Evolutionary conservation across 2,797 vertebrate species (phyloP).

Genomic region (Syncerus caffer): DNA sequence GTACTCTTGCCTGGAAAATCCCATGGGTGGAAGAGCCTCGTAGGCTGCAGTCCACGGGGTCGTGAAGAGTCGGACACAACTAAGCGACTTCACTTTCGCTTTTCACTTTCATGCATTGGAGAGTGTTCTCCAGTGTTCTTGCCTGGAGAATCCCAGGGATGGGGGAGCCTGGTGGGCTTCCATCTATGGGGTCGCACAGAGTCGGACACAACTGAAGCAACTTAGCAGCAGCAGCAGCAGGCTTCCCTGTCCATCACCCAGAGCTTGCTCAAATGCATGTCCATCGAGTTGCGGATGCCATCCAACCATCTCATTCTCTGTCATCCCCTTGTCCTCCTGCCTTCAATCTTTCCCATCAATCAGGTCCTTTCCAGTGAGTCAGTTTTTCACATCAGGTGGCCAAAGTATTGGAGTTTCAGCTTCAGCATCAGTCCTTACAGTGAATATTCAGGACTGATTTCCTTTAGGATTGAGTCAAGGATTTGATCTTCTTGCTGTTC

Average conservation of each 20-base stretch:
- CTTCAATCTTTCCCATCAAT: not conserved
- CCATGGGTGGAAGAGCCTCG: too few relatives aligned
- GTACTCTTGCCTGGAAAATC: too few relatives aligned
- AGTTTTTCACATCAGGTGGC: not conserved
- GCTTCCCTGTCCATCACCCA: accelerated
- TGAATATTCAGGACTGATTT: not conserved
- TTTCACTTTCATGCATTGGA: too few relatives aligned
- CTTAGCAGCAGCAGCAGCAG: not conserved
- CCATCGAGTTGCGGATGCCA: not conserved
- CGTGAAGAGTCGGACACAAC: too few relatives aligned
- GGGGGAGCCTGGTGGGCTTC: too few relatives aligned
- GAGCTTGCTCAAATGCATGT: not conserved
- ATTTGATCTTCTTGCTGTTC: not conserved
- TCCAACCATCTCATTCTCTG: not conserved
- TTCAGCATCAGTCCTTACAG: not conserved
- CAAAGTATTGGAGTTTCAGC: not conserved
- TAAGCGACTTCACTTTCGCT: too few relatives aligned
- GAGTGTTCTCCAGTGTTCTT: too few relatives aligned
- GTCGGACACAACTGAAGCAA: too few relatives aligned
- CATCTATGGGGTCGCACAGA: too few relatives aligned
- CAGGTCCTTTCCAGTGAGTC: not conserved
- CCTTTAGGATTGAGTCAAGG: not conserved
- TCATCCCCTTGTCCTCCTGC: not conserved
- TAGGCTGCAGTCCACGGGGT: too few relatives aligned
- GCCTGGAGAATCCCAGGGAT: too few relatives aligned